These are phyloP conservation scores for Mimachlamys varia DNA, from an alignment of 2,888 invertebrate genomes.

Conservation along the genomic window DNA sequence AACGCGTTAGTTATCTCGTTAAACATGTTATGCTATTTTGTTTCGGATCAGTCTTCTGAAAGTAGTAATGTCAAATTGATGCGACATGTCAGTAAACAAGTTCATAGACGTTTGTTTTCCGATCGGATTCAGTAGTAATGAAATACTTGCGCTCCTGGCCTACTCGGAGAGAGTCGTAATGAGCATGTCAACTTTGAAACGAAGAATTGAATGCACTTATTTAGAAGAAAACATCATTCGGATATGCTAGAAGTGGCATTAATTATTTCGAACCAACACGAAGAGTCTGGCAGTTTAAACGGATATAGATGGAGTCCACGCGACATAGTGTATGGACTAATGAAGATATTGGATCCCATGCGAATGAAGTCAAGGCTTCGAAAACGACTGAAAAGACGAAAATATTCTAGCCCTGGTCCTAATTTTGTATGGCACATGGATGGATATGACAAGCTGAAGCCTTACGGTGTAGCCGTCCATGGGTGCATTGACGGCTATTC, in stretches of 20 bases:
- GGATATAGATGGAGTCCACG: not conserved
- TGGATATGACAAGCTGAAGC: conserved; percentile 51
- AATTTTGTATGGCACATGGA: conserved; percentile 56
- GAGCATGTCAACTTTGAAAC: not conserved
- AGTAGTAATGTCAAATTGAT: too few relatives aligned
- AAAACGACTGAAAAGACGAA: conserved; percentile 46
- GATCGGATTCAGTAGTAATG: not conserved
- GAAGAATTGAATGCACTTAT: not conserved
- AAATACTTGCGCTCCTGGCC: not conserved
- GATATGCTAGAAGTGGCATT: not conserved
- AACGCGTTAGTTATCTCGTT: too few relatives aligned
- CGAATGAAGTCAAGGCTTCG: conserved; percentile 39
- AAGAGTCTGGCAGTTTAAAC: not conserved
- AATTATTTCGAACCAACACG: not conserved
- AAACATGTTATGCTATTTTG: too few relatives aligned
- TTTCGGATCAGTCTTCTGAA: too few relatives aligned
- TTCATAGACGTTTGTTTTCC: not conserved
- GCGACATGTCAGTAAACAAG: not conserved
- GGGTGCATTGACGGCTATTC: conserved; percentile 56
- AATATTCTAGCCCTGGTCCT: conserved; percentile 49
- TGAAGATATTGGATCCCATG: conserved; percentile 42
- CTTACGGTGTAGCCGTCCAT: conserved; percentile 48
- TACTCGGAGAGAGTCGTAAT: not conserved
- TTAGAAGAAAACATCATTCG: not conserved
- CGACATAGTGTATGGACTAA: conserved; percentile 11